phyloP scores from a whole-genome alignment of 2,797 vertebrate species.

The Cossypha polioptera region DNA sequence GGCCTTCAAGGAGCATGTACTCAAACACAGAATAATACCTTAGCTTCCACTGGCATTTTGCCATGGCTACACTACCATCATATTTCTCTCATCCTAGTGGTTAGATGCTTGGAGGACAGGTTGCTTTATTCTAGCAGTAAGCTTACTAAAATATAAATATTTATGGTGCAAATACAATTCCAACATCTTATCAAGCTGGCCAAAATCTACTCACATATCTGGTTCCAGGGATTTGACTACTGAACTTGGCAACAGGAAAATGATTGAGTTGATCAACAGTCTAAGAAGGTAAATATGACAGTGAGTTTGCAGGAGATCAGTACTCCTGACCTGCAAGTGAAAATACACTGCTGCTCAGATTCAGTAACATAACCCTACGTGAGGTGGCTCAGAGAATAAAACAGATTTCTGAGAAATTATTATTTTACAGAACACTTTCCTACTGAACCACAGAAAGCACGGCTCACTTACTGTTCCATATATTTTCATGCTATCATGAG shows the following conservation, averaged over 20 bases:
- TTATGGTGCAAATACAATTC: background rate
- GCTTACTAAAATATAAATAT: background rate
- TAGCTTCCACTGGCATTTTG: background rate
- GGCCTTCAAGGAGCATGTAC: background rate
- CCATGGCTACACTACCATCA: background rate
- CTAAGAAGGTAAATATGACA: background rate
- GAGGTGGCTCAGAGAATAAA: background rate
- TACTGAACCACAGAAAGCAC: background rate
- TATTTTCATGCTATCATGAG: background rate
- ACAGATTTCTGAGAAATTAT: background rate
- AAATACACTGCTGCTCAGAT: background rate
- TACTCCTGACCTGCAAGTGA: background rate
- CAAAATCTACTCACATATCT: background rate
- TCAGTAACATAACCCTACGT: background rate
- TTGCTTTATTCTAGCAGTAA: background rate
- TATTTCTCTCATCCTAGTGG: background rate
- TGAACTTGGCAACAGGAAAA: background rate
- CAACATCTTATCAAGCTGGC: background rate
- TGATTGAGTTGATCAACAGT: background rate
- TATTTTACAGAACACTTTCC: background rate
- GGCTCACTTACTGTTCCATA: background rate
- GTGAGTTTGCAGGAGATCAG: background rate
- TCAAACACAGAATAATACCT: background rate
- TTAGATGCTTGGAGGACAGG: background rate
- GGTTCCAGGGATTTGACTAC: background rate